Evolutionary conservation across 1,140 invertebrate species (phyloP), one percentile per base, ranked within the genome.

Genomic region (Drosophila obscura): DNA sequence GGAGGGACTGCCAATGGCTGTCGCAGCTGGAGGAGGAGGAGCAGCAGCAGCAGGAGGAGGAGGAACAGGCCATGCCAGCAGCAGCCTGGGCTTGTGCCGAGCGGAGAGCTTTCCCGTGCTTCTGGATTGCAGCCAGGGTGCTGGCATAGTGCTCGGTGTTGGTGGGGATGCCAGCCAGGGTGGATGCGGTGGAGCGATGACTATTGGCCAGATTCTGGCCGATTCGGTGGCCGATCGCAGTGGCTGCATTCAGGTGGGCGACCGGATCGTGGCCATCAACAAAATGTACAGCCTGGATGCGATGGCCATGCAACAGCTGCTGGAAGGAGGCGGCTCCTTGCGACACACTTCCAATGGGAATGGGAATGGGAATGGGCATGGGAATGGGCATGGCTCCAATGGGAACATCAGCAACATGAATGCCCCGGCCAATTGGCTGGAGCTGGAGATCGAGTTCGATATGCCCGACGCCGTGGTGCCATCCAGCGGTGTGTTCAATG

Each of bases 381-480:
- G 8, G 0, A 9, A 35, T 35, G 31, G 28, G 6, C 28, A 31
- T 31, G 31, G 35, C 5, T 48, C 51, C 28, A 59, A 58, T 19
- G 56, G 56, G 43, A 35, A 53, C 31, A 43, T 62, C 0, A 39
- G 3, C 31, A 11, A 4, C 31, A 35, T 35, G 31, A 35, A 39
- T 11, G 50, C 56, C 0, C 64, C 74, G 0, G 82, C 91, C 48
- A 83, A 90, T 60, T 87, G 93, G 93, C 92, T 97, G 2, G 94
- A 95, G 45, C 73, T 95, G 15, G 94, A 96, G 62, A 94, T 96
- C 4, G 97, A 98, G 91, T 98, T 98, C 92, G 97, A 97, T 93
- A 97, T 98, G 78, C 96, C 96, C n/a, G 97, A 98, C 77, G 95
- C 97, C 0, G 97, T 98, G 16, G 96, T 98, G 55, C 97, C 97